A percentile compares a stretch with the other conserved stretches of the same genome.
phyloP scores from a whole-genome alignment of 2,797 vertebrate genomes.

The Astyanax mexicanus region DNA sequence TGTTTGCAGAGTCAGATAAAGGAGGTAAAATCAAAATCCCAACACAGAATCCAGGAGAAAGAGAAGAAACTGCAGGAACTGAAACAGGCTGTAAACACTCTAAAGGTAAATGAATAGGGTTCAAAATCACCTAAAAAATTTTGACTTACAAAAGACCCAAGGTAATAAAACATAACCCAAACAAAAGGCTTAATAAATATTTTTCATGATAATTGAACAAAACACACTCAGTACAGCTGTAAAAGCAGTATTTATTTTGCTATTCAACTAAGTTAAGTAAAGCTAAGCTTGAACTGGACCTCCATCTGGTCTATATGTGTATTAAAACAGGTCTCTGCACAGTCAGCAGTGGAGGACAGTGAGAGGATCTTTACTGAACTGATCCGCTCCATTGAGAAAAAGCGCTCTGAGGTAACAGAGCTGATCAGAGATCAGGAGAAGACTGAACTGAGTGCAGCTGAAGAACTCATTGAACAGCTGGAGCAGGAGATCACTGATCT shows the following conservation, averaged over 20 bases:
- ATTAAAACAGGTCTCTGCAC: conserved; percentile 2
- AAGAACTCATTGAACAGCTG: too few species aligned
- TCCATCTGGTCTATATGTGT: neutral
- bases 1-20: neutral
- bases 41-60: neutral
- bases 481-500: too few species aligned
- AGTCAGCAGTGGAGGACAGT: conserved; percentile 3
- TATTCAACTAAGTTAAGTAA: neutral
- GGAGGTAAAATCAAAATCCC: neutral
- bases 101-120: conserved; percentile 17
- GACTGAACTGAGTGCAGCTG: too few species aligned
- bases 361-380: neutral
- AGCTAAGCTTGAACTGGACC: neutral
- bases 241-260: too few species aligned
- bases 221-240: too few species aligned
- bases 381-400: neutral
- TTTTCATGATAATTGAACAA: too few species aligned
- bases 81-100: conserved; percentile 4
- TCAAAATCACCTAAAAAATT: too few species aligned
- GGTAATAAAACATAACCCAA: too few species aligned
- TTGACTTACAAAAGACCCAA: too few species aligned
- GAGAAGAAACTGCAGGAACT: neutral
- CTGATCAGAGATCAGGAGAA: neutral
- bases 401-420: neutral
- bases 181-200: too few species aligned